Evolutionary conservation across 2,888 invertebrate genomes (phyloP), one percentile per base, ranked within the genome.

Genomic region (Zele albiditarsus): DNA sequence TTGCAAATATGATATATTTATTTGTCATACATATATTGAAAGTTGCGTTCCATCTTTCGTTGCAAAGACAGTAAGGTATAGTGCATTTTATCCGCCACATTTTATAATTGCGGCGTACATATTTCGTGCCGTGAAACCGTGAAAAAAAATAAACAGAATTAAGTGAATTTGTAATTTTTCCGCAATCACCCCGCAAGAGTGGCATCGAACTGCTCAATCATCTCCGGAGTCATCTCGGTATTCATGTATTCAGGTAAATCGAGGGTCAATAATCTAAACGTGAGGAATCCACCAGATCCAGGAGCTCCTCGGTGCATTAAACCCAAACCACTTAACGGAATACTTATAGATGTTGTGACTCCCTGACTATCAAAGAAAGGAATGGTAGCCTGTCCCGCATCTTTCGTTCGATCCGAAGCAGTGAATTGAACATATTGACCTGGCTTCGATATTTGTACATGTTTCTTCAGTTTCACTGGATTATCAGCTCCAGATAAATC

Each of bases 311-410:
- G 46, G 16, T 49, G 28, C n/a, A 28, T 8, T 31, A 68, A 53
- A 3, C 49, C 68, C 3, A 68, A 10, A 12, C 68, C 68, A 31
- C 28, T 16, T 8, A 53, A 28, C 3, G 68, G 28, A 20, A 31
- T 14, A 49, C 25, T 23, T 6, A 49, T 46, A 1, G 46, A 27
- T 49, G 27, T 25, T 20, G 8, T 31, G 3, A 68, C 49, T 8
- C 25, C n/a, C 28, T 53, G 68, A 12, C 28, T 20, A 49, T 68
- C 68, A 25, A 68, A 53, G 20, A 68, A 53, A n/a, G 68, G 68
- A 20, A 68, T 53, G n/a, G 63, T 63, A 6, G 63, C n/a, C 23
- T 63, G 63, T n/a, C 63, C 63, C 6, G 33, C 63, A 63, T 63
- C 63, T 20, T 63, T 33, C 3, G 2, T 6, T n/a, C 20, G 8